These are phyloP conservation scores for Vidua macroura DNA, from an alignment of 2,113 vertebrate species.

Conservation along the genomic window DNA sequence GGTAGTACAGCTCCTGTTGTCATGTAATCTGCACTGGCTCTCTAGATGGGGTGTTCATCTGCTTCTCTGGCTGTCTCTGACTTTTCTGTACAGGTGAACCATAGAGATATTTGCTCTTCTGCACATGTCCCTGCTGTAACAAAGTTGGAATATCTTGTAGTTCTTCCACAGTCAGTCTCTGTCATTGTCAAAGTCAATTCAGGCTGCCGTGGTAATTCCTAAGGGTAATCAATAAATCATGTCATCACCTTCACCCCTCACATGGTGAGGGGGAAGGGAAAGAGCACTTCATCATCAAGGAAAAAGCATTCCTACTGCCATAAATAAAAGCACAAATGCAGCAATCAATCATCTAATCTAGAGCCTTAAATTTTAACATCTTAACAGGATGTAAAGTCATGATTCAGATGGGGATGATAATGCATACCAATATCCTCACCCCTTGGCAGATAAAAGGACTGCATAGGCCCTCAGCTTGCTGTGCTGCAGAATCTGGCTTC, in stretches of 20 bases:
- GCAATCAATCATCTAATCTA: constrained; percentile 71
- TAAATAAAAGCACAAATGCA: constrained; percentile 72
- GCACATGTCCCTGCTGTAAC: constrained; percentile 13
- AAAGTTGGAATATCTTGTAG: constrained; percentile 48
- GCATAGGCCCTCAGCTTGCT: not conserved
- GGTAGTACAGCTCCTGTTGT: not conserved
- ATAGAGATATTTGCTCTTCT: not conserved
- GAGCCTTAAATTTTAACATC: constrained; percentile 71
- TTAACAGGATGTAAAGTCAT: constrained; percentile 77
- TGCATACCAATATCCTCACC: constrained; percentile 49
- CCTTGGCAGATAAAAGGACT: constrained; percentile 49
- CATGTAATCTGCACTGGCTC: not conserved
- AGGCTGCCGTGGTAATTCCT: constrained; percentile 66
- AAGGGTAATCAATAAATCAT: constrained; percentile 78
- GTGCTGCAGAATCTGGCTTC: constrained; percentile 1
- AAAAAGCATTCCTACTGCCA: constrained; percentile 66
- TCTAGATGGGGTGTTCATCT: not conserved
- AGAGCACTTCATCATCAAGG: constrained; percentile 70
- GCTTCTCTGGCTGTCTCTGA: not conserved
- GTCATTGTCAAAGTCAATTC: constrained; percentile 76
- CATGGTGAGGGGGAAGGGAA: constrained; percentile 12
- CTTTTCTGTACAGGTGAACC: constrained; percentile 17
- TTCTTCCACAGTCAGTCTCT: constrained; percentile 68
- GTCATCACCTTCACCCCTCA: constrained; percentile 73
- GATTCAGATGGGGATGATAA: constrained; percentile 57